These are phyloP conservation scores for Peromyscus nudipes DNA, from an alignment of 2,797 vertebrate genomes.

Conservation along the genomic window DNA sequence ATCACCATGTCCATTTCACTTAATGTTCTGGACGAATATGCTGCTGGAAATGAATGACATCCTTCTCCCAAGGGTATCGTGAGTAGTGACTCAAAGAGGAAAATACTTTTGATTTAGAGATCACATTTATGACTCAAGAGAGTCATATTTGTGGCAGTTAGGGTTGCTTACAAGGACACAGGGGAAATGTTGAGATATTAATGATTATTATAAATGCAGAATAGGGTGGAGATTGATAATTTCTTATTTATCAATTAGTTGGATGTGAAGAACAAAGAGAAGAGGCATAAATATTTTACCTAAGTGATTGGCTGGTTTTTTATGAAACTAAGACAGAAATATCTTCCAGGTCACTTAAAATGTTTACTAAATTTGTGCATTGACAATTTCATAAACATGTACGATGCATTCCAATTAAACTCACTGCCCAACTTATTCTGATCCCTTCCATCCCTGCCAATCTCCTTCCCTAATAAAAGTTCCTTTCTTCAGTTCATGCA, in stretches of 20 bases:
- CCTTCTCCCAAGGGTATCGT: neutral
- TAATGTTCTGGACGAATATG: neutral
- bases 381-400: neutral
- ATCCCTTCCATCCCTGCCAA: neutral
- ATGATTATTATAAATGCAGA: neutral
- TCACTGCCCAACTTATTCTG: neutral
- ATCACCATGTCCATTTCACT: neutral
- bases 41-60: neutral
- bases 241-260: neutral
- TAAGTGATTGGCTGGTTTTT: neutral
- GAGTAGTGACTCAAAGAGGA: neutral
- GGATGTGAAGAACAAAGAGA: neutral
- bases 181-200: neutral
- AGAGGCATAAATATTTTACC: neutral
- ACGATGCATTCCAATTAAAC: neutral
- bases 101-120: neutral
- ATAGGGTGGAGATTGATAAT: neutral
- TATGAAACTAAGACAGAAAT: neutral
- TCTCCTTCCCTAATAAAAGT: neutral
- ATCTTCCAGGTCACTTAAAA: neutral
- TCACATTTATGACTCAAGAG: neutral
- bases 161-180: neutral
- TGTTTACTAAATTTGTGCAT: neutral
- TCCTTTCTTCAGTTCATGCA: neutral
- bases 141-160: neutral